phyloP scores from a whole-genome alignment of 2,113 vertebrate species.

The Hippoglossus stenolepis region DNA sequence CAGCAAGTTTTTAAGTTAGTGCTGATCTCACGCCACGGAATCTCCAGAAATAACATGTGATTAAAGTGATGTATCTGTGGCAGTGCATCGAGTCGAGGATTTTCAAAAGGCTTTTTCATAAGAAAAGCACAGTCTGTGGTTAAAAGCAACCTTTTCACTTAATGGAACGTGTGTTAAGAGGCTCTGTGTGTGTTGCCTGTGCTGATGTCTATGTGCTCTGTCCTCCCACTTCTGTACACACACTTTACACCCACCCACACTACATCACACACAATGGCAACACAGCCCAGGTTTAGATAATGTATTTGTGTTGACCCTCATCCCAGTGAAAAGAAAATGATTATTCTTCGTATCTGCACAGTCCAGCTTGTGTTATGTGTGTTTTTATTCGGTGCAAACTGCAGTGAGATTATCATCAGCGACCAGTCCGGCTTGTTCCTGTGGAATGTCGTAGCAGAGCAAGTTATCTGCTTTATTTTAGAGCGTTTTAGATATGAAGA shows the following conservation, averaged over 20 bases:
- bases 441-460: slow-evolving; percentile 30
- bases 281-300: slow-evolving; percentile 35
- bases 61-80: neutral
- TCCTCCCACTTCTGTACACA: slow-evolving; percentile 58
- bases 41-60: neutral
- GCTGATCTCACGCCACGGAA: slow-evolving; percentile 9
- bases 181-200: neutral
- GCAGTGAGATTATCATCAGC: slow-evolving; percentile 37
- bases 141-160: slow-evolving; percentile 26
- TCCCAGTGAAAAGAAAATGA: slow-evolving; percentile 49
- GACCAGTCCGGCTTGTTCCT: slow-evolving; percentile 29
- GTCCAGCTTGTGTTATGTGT: slow-evolving; percentile 13
- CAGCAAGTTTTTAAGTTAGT: neutral
- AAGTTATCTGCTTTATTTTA: slow-evolving; percentile 39
- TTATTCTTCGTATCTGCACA: neutral
- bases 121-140: neutral
- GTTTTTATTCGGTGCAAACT: slow-evolving; percentile 13
- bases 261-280: slow-evolving; percentile 43
- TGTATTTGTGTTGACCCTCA: slow-evolving; percentile 57
- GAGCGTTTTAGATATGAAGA: slow-evolving; percentile 25
- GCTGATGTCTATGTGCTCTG: slow-evolving; percentile 18
- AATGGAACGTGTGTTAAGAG: neutral
- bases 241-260: slow-evolving; percentile 49
- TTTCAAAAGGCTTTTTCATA: neutral
- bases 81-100: neutral